These are phyloP conservation scores for Porites cylindrica DNA, from an alignment of 92 coral and sea anemone genomes.

Conservation along the genomic window DNA sequence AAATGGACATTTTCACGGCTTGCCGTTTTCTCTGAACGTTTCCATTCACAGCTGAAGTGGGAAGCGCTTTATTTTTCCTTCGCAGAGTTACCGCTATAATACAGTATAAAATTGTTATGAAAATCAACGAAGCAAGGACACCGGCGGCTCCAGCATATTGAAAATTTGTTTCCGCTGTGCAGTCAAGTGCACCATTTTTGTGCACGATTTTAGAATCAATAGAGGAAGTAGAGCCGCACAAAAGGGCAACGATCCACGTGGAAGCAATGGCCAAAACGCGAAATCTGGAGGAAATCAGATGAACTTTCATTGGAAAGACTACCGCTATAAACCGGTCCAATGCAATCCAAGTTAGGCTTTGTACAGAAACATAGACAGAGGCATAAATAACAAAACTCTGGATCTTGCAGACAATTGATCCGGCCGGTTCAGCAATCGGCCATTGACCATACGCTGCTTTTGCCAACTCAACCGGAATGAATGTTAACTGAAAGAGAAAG, in stretches of 20 bases:
- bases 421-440: background rate
- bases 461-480: background rate
- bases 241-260: constrained; percentile 53
- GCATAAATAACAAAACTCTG: constrained; percentile 20
- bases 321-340: constrained; percentile 65
- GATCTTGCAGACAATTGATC: constrained; percentile 35
- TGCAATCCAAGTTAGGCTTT: constrained; percentile 57
- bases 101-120: background rate
- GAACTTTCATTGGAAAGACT: constrained; percentile 46
- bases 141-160: background rate
- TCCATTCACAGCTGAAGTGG: background rate
- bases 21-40: background rate
- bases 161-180: background rate
- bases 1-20: background rate
- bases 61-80: background rate
- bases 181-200: background rate
- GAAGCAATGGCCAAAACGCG: constrained; percentile 32
- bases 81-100: background rate
- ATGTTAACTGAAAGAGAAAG: background rate
- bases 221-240: constrained; percentile 8
- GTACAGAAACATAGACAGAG: constrained; percentile 44
- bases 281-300: constrained; percentile 44
- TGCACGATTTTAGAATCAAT: background rate
- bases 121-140: constrained; percentile 36
- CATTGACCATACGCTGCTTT: background rate